These are phyloP conservation scores for Loripinus fragilis DNA, from an alignment of 2,888 invertebrate species.

Conservation along the genomic window DNA sequence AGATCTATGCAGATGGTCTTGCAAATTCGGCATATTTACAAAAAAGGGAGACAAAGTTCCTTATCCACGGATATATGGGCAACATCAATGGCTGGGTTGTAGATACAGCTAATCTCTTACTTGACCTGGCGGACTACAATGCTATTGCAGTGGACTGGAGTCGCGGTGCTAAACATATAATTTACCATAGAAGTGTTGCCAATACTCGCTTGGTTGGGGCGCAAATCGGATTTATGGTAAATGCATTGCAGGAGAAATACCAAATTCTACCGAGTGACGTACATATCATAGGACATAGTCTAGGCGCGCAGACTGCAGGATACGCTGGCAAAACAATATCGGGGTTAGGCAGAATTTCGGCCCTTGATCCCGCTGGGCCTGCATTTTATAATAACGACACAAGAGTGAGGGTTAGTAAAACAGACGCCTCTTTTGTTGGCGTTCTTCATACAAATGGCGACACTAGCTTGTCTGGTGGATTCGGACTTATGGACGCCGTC, in stretches of 20 bases:
- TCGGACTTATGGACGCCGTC: not conserved
- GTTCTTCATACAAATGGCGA: constrained; percentile 1
- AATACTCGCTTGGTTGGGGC: too few species aligned
- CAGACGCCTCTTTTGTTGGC: constrained; percentile 1
- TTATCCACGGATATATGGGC: too few species aligned
- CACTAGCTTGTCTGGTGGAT: not conserved
- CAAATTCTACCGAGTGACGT: not conserved
- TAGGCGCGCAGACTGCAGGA: not conserved
- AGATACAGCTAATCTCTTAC: too few species aligned
- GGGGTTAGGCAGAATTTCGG: not conserved
- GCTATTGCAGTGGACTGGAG: not conserved
- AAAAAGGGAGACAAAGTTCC: too few species aligned
- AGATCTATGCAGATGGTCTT: too few species aligned
- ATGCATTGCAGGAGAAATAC: not conserved
- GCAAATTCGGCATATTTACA: not conserved
- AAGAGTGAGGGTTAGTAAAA: not conserved
- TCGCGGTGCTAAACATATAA: not conserved
- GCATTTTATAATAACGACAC: not conserved
- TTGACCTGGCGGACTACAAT: constrained; percentile 1
- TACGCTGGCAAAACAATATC: not conserved
- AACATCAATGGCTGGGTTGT: too few species aligned
- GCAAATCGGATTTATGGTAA: not conserved
- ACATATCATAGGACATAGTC: not conserved
- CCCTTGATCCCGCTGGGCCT: not conserved
- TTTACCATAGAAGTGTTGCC: not conserved